A percentile compares a stretch with the other conserved stretches of the same genome.
These are phyloP conservation scores for Heterodera filipjevi DNA, from an alignment of 2,888 invertebrate genomes.

Conservation along the genomic window DNA sequence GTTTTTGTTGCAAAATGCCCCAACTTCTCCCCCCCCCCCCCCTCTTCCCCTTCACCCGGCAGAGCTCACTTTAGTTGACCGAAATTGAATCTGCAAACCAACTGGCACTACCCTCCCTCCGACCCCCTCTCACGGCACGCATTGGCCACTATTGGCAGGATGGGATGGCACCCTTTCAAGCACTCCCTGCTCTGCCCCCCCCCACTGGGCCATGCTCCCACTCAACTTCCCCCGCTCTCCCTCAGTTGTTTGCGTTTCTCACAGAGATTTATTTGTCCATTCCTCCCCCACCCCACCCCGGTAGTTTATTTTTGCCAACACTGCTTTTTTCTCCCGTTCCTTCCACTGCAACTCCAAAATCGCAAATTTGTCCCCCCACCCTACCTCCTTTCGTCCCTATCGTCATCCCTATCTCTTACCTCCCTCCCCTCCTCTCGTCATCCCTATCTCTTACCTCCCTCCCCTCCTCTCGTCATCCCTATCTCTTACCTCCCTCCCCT, in stretches of 20 bases:
- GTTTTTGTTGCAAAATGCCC: slow-evolving; percentile 2
- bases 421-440: too few relatives aligned
- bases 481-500: background rate
- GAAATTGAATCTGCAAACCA: slow-evolving; percentile 1
- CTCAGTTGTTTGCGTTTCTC: slow-evolving; percentile 1
- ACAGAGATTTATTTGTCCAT: slow-evolving; percentile 10
- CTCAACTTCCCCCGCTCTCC: slow-evolving; percentile 3
- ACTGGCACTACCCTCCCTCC: background rate
- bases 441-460: background rate
- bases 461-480: too few relatives aligned
- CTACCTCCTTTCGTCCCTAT: too few relatives aligned
- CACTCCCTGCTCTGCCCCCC: background rate
- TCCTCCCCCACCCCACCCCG: background rate
- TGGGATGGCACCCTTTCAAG: background rate
- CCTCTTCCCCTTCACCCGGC: background rate
- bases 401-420: too few relatives aligned
- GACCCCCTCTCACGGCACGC: background rate
- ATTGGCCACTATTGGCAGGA: background rate
- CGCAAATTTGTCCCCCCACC: background rate
- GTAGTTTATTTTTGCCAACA: background rate
- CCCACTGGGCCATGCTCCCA: background rate
- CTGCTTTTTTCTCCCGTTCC: background rate
- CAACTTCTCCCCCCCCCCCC: background rate
- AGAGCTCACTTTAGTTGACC: background rate
- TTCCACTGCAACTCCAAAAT: background rate